Evolutionary conservation across 1,140 invertebrate genomes (phyloP), one percentile per base, ranked within the genome.

Genomic region (Grapholita molesta): DNA sequence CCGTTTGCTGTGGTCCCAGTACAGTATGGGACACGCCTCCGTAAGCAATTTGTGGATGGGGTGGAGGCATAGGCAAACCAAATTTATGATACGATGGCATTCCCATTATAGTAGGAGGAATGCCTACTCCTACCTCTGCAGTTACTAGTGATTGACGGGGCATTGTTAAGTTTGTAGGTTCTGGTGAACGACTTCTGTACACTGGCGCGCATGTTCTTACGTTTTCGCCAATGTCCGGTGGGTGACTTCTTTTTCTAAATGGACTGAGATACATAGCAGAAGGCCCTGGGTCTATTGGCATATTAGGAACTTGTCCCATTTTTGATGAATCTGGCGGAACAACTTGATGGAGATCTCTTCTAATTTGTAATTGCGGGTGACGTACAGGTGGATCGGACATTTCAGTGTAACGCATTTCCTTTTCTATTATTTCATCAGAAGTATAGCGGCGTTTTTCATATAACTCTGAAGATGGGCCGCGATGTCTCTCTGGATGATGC

Each of bases 301-400:
- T 80, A 71, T 82, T 90, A 4, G 82, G 32, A 64, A 90, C 80
- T 77, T 86, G 84, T 66, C 74, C 73, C 25, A 91, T 84, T 92
- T 94, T 88, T 73, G 92, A 71, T 79, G 93, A 82, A 71, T 92
- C 89, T 11, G 83, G 85, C 24, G 88, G 87, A 42, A 77, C 66
- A 1, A 90, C 78, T 73, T 94, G 94, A 68, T 95, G 93, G 23
- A 96, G 86, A 76, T 96, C 95, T 81, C 95, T 91, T 33, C 96
- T 92, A 23, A 96, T 96, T 75, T 96, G 95, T 25, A 96, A 77
- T 70, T 92, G 85, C 15, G 87, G 86, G 82, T 91, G 89, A 78
- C 90, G 78, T 15, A 86, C 82, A 78, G 81, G 89, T 72, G 69
- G 86, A 76, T 86, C 90, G 32, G 85, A 75, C 66, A 89, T 83